Evolutionary conservation across 2,113 vertebrate species (phyloP).

Genomic region (Dasyprocta punctata): DNA sequence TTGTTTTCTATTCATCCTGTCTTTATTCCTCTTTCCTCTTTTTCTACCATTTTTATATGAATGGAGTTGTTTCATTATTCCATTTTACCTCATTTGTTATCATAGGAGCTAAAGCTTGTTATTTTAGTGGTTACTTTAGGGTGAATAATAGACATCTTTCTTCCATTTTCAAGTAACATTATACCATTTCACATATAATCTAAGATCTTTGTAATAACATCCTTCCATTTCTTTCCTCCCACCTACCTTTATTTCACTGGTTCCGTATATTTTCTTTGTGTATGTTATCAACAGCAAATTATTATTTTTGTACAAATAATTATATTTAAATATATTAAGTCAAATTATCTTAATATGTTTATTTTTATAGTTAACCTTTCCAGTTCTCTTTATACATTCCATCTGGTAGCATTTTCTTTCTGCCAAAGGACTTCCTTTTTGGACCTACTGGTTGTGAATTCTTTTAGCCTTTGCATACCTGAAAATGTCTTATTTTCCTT

Average conservation of each 20-base stretch:
- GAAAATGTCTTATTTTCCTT: conserved; percentile 33
- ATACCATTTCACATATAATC: neutral
- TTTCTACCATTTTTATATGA: neutral
- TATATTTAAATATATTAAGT: neutral
- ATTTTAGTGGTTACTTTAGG: neutral
- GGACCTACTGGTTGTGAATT: neutral
- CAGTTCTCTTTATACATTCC: neutral
- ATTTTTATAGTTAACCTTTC: neutral
- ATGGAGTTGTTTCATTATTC: neutral
- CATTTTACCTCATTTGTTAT: neutral
- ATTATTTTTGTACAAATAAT: conserved; percentile 18
- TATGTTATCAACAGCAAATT: neutral
- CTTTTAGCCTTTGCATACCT: neutral
- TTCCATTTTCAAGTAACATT: neutral
- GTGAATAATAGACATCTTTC: neutral
- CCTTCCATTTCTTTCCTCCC: neutral
- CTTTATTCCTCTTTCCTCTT: neutral
- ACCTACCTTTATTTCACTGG: neutral
- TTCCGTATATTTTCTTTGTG: neutral
- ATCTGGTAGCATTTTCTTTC: neutral
- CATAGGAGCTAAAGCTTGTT: neutral
- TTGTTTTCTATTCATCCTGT: neutral
- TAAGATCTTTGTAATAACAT: neutral
- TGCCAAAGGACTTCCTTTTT: neutral
- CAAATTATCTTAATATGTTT: neutral